Conservation (phyloP, 2,797 vertebrate genomes). For the Melanotaenia maccullochi region DNA sequence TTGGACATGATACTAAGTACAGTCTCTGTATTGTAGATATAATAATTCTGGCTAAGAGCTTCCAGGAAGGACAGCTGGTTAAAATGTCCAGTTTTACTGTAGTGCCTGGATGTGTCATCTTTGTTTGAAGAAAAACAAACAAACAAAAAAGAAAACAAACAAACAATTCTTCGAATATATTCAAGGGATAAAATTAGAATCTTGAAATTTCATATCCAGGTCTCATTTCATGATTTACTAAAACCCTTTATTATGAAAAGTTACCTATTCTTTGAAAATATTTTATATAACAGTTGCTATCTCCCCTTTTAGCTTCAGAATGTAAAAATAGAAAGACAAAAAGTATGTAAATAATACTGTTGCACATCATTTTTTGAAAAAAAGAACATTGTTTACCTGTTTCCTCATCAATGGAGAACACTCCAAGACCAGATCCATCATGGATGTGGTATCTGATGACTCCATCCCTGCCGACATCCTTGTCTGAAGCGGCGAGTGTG, state of each 20-base stretch:
- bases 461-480: conserved; percentile 90
- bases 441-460: conserved; percentile 90
- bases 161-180: not conserved
- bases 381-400: conserved; percentile 83
- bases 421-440: conserved; percentile 88
- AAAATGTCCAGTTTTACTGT: not conserved
- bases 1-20: not conserved
- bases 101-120: not conserved
- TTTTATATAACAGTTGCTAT: too few species aligned
- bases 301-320: not conserved
- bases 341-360: too few species aligned
- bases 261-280: not conserved
- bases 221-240: not conserved
- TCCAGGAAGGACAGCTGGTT: not conserved
- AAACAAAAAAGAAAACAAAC: not conserved
- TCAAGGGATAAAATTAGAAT: not conserved
- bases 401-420: conserved; percentile 91
- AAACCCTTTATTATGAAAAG: not conserved
- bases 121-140: not conserved
- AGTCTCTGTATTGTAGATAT: not conserved
- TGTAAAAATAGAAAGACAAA: not conserved
- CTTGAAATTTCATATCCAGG: not conserved
- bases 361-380: not conserved
- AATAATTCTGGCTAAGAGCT: not conserved
- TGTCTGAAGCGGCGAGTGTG: conserved; percentile 86